Conservation (phyloP, 2,888 invertebrate genomes). For the Norana najaformis region DNA sequence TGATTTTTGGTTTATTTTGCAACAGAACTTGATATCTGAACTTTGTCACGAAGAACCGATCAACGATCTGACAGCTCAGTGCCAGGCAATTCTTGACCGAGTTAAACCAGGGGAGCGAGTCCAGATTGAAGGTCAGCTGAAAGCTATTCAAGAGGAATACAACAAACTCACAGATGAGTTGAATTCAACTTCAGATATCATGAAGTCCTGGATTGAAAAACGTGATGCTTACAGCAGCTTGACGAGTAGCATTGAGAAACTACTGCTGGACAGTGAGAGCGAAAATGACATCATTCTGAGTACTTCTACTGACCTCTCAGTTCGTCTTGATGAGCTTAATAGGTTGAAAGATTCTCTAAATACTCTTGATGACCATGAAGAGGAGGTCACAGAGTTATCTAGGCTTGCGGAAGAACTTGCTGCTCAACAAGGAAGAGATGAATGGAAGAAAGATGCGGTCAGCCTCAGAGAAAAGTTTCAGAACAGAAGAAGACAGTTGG, state of each 20-base stretch:
- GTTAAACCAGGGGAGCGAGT: not conserved
- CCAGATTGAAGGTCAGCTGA: not conserved
- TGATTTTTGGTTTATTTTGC: not conserved
- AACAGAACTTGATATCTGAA: conserved; percentile 3
- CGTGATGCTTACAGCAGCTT: not conserved
- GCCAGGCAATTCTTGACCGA: not conserved
- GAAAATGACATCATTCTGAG: not conserved
- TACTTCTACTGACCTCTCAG: not conserved
- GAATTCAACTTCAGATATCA: not conserved
- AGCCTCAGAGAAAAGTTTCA: not conserved
- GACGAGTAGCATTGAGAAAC: not conserved
- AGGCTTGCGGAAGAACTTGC: not conserved
- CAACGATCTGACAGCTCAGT: conserved; percentile 17
- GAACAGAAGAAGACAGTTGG: not conserved
- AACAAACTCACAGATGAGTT: not conserved
- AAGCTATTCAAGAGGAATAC: not conserved
- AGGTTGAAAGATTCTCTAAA: not conserved
- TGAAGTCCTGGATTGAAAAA: conserved; percentile 20
- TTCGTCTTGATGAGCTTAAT: not conserved
- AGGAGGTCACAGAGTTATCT: not conserved
- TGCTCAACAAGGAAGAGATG: not conserved
- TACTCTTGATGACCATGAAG: not conserved
- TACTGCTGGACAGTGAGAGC: not conserved
- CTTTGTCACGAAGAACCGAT: not conserved
- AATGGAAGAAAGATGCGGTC: not conserved